These are phyloP conservation scores for Trichogramma evanescens DNA, from an alignment of 2,888 invertebrate genomes.

Conservation along the genomic window DNA sequence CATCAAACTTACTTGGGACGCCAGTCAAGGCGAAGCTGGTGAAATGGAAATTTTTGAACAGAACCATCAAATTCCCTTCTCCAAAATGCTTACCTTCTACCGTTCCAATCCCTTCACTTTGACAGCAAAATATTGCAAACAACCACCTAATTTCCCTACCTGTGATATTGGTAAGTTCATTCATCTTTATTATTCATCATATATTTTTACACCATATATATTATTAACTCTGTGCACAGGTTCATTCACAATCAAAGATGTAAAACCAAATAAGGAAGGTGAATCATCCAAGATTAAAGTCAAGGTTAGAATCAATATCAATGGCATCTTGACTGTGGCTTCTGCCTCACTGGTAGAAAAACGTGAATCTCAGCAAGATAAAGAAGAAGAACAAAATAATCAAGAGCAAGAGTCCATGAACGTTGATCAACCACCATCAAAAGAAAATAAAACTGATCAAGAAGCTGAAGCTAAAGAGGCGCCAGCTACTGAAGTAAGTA, in stretches of 20 bases:
- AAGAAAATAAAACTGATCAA: slow-evolving; percentile 41
- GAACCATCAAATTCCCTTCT: slow-evolving; percentile 86
- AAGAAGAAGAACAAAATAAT: slow-evolving; percentile 43
- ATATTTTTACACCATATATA: neutral
- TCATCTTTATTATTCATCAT: neutral
- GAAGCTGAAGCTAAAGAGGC: slow-evolving; percentile 43
- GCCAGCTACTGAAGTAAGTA: slow-evolving; percentile 40
- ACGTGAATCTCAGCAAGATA: slow-evolving; percentile 42
- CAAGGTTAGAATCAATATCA: slow-evolving; percentile 87
- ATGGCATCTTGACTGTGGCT: slow-evolving; percentile 84
- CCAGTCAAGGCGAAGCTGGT: slow-evolving; percentile 54
- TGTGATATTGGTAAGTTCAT: slow-evolving; percentile 65
- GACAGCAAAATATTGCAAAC: slow-evolving; percentile 73
- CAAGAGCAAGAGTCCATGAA: slow-evolving; percentile 41
- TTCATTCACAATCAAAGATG: slow-evolving; percentile 70
- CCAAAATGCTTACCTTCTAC: slow-evolving; percentile 89
- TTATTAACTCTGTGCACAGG: slow-evolving; percentile 48
- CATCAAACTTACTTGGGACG: slow-evolving; percentile 78
- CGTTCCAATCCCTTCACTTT: slow-evolving; percentile 82
- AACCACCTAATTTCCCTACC: slow-evolving; percentile 66
- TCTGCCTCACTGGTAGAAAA: slow-evolving; percentile 80
- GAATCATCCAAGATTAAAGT: slow-evolving; percentile 94
- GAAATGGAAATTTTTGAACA: slow-evolving; percentile 88
- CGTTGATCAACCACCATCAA: slow-evolving; percentile 31
- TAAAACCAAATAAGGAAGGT: slow-evolving; percentile 80